Percentiles rank a stretch among this genome's conserved stretches.
phyloP scores from a whole-genome alignment of 2,113 vertebrate genomes.

The Crypturellus undulatus region DNA sequence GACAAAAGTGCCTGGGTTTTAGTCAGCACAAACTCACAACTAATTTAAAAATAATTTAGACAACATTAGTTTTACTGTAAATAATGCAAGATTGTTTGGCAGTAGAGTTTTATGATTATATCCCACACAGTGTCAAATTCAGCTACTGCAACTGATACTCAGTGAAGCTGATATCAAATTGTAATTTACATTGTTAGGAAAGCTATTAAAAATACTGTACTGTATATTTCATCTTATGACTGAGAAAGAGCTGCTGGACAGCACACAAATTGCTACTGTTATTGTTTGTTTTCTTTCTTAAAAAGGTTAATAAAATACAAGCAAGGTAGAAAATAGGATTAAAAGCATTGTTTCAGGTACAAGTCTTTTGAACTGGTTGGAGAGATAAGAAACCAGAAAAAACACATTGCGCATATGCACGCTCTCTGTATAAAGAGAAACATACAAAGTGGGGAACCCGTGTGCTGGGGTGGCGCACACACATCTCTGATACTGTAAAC shows the following conservation, averaged over 20 bases:
- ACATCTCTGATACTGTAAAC: slow-evolving; percentile 59
- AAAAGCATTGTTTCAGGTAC: slow-evolving; percentile 58
- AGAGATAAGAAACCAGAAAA: slow-evolving; percentile 59
- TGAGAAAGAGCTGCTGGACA: slow-evolving; percentile 61
- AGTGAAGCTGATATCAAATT: slow-evolving; percentile 51
- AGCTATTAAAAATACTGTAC: slow-evolving; percentile 67
- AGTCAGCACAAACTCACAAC: slow-evolving; percentile 35
- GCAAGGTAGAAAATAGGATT: slow-evolving; percentile 69
- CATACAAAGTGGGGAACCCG: slow-evolving; percentile 52
- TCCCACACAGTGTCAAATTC: slow-evolving; percentile 59
- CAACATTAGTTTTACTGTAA: slow-evolving; percentile 21
- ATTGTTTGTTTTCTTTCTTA: slow-evolving; percentile 8
- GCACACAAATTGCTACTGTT: slow-evolving; percentile 54
- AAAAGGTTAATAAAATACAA: slow-evolving; percentile 72
- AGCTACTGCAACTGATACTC: slow-evolving; percentile 37
- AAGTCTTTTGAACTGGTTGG: slow-evolving; percentile 35
- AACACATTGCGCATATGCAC: slow-evolving; percentile 29
- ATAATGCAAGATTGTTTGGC: slow-evolving; percentile 32
- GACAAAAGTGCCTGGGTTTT: slow-evolving; percentile 22
- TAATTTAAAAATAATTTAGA: slow-evolving; percentile 25
- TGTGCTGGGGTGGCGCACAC: slow-evolving; percentile 3
- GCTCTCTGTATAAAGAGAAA: slow-evolving; percentile 60
- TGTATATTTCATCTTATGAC: slow-evolving; percentile 36
- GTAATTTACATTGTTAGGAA: slow-evolving; percentile 62
- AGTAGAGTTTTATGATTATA: slow-evolving; percentile 37